Evolutionary conservation across 2,797 vertebrate species (phyloP), one percentile per base, ranked within the genome.

Genomic region (Pseudotriccus pelzelni): DNA sequence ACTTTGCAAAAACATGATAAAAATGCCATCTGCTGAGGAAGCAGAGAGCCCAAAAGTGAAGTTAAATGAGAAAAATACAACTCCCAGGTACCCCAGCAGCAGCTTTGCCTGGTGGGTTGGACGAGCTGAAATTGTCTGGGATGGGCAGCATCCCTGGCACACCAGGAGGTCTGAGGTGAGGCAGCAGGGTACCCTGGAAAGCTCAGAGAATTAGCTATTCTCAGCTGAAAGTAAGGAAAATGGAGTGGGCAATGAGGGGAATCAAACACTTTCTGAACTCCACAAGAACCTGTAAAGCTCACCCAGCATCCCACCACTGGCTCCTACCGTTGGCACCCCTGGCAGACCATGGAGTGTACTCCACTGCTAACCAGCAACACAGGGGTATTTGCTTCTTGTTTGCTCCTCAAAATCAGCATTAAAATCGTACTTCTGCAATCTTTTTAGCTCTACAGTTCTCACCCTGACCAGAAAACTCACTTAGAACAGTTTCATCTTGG

Each of bases 11-110:
- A 96, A 94, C 83, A 94, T 56, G 93, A 90, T 85, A 97, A 94
- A 98, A 97, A 90, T 86, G 78, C 91, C 91, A 97, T 95, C 93
- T 97, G 95, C 87, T 90, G 76, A 95, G 72, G 70, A 97, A 95
- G 76, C 2, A 84, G 41, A 94, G 53, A 7, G 75, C 72, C 88
- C 75, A 74, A 90, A 94, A 94, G 36, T 39, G 25, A 87, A 89
- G 69, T 17, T 47, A 94, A 83, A 79, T 37, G 84, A 89, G 82
- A 91, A 95, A 72, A 96, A 91, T 89, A 93, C 93, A 96, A 89
- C 87, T 90, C 69, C 72, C 91, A 95, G 92, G 49, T 70, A 95
- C 27, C 50, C 28, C 3, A 1, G 90, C 39, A 89, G 59, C 77
- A 89, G 86, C 58, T 46, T 67, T 2, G 43, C 25, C 24, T 34